Percentiles rank a stretch among this genome's conserved stretches.
Conservation (phyloP, 2,888 invertebrate genomes). For the Drosophila rellima region DNA sequence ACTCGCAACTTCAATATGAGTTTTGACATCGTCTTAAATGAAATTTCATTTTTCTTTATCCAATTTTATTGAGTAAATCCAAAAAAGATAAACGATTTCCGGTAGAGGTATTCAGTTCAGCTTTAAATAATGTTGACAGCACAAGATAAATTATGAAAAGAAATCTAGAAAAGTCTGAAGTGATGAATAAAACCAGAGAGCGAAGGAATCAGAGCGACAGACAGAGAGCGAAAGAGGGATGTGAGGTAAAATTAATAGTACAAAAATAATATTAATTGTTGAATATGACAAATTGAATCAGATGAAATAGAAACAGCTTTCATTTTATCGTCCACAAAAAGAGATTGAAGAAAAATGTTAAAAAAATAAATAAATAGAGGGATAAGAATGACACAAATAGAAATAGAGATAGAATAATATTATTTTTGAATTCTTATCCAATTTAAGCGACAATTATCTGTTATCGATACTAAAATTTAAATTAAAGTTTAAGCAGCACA, state of each 20-base stretch:
- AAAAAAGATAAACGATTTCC: no score
- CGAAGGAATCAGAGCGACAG: not conserved
- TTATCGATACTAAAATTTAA: not conserved
- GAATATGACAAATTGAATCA: no score
- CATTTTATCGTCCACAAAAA: no score
- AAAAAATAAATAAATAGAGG: not conserved
- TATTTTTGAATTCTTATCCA: not conserved
- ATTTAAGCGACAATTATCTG: not conserved
- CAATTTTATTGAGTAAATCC: not conserved
- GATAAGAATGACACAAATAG: not conserved
- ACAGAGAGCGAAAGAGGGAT: not conserved
- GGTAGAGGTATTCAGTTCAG: no score
- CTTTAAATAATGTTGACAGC: not conserved
- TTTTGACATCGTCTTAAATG: not conserved
- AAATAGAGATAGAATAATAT: not conserved
- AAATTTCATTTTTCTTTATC: not conserved
- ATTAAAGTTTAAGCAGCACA: not conserved
- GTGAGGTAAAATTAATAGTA: no score
- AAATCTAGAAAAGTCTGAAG: not conserved
- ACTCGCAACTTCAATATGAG: constrained; percentile 58
- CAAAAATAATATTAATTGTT: no score
- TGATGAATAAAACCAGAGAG: not conserved
- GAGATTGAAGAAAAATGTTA: no score
- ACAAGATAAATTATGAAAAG: not conserved
- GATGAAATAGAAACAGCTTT: no score